Evolutionary conservation across 2,113 vertebrate species (phyloP).

Genomic region (Hippolais icterina): DNA sequence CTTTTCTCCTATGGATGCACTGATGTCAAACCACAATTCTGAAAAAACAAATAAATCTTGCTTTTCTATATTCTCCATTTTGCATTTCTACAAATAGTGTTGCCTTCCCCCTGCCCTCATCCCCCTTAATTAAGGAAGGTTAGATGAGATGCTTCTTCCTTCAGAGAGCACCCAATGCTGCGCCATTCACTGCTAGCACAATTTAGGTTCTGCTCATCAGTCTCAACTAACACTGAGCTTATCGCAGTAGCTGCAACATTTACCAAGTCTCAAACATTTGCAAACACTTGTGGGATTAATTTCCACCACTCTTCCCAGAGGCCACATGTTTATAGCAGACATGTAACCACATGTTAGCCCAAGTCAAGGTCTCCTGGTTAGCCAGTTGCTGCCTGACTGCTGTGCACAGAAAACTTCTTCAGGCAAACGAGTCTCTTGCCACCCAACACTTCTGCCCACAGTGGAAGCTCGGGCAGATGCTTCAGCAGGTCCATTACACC

Average conservation of each 20-base stretch:
- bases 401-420: neutral
- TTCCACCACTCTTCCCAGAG: neutral
- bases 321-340: neutral
- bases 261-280: neutral
- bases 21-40: neutral
- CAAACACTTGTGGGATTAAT: neutral
- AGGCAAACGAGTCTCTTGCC: neutral
- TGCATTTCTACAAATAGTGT: neutral
- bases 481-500: neutral
- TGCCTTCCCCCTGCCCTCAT: neutral
- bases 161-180: neutral
- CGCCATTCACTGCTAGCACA: neutral
- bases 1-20: neutral
- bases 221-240: neutral
- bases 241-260: neutral
- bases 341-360: neutral
- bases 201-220: neutral
- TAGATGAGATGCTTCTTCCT: neutral
- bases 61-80: neutral
- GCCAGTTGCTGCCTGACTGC: neutral
- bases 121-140: neutral
- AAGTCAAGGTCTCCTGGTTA: neutral
- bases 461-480: neutral
- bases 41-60: neutral
- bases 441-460: neutral